A percentile compares a stretch with the other conserved stretches of the same genome.
Conservation (phyloP, 2,797 vertebrate genomes). For the Acropternis orthonyx region DNA sequence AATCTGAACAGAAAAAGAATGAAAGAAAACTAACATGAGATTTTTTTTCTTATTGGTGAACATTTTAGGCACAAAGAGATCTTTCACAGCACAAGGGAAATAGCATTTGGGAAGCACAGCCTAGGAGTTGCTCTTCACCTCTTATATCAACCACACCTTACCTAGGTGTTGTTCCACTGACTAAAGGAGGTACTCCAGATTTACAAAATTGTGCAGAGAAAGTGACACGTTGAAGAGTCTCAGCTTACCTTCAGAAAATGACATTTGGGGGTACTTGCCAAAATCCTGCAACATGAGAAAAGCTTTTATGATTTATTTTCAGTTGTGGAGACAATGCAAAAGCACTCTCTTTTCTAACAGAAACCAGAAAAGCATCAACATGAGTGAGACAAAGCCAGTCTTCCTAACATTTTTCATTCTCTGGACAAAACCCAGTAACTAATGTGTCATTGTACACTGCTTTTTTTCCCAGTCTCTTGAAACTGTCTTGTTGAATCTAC, state of each 20-base stretch:
- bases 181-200: background rate
- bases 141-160: background rate
- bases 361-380: background rate
- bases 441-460: background rate
- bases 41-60: background rate
- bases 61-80: background rate
- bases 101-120: background rate
- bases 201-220: background rate
- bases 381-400: background rate
- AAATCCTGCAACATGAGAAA: background rate
- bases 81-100: background rate
- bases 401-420: background rate
- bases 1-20: background rate
- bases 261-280: background rate
- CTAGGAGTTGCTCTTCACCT: background rate
- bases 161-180: background rate
- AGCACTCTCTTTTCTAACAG: background rate
- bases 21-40: background rate
- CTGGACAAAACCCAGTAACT: background rate
- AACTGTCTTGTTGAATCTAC: background rate
- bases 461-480: background rate
- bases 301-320: background rate
- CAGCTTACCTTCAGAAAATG: background rate
- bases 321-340: background rate
- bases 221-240: background rate